Evolutionary conservation across 2,113 vertebrate genomes (phyloP), one percentile per base, ranked within the genome.

Genomic region (Notothenia coriiceps): DNA sequence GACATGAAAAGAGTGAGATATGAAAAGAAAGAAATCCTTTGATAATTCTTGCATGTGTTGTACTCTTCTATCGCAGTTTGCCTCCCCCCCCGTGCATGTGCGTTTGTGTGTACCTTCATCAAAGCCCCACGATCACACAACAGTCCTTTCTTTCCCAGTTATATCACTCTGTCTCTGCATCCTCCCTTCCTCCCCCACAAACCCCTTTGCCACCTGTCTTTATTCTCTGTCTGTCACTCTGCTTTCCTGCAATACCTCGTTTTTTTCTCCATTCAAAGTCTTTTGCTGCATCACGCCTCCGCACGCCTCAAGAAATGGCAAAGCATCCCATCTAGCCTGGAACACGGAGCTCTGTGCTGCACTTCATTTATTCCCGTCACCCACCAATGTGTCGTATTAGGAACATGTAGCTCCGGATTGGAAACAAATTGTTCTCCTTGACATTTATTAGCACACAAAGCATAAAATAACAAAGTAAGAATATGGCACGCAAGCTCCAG

Each of bases 121-220:
- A 88, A 87, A 87, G 80, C 76, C 55, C 25, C 14, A 65, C 54
- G 61, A 64, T 77, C 87, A 79, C 80, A 74, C 66, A 74, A 59
- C 64, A 60, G 66, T 77, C 62, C 77, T 84, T 68, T 80, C 72
- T 86, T 74, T 89, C 80, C 86, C 69, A 80, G 83, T 89, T 86
- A 71, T 70, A 74, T 87, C 79, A 89, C 79, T 86, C 78, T 10
- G 44, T 78, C 78, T 77, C 54, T 84, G 49, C 70, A 70, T 79
- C 70, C 80, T 46, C 68, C 77, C 55, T 60, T 43, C 56, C 49
- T 57, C 56, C 11, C 20, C 22, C 33, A 66, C 61, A 47, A 55
- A 47, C 70, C 70, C 91, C 85, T 29, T 44, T 84, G 79, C 85
- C 77, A 83, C 88, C 76, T 78, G 62, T 70, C 73, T 82, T 84